Evolutionary conservation across 2,888 invertebrate genomes (phyloP).

Genomic region (Athalia cordata): DNA sequence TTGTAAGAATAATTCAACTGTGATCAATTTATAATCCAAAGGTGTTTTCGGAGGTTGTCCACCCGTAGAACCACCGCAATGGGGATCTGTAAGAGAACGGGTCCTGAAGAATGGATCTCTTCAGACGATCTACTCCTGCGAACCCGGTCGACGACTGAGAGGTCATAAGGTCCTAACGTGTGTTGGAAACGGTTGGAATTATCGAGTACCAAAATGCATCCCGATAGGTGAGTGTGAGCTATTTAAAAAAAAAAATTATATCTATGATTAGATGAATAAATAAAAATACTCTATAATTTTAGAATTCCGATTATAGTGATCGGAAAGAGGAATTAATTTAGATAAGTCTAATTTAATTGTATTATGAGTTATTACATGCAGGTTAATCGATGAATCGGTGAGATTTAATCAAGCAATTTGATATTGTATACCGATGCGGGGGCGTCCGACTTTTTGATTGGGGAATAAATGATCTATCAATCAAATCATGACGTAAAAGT

Average conservation of each 20-base stretch:
- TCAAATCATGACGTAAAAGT: background rate
- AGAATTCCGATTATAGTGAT: too few relatives aligned
- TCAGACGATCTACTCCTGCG: constrained; percentile 66
- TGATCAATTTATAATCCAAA: constrained; percentile 48
- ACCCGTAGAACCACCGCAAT: constrained; percentile 61
- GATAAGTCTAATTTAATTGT: too few relatives aligned
- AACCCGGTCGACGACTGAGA: constrained; percentile 62
- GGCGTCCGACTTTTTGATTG: constrained; percentile 39
- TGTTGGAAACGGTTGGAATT: constrained; percentile 63
- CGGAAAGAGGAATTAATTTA: too few relatives aligned
- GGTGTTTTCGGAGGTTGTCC: constrained; percentile 61
- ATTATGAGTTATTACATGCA: too few relatives aligned
- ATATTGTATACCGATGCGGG: constrained; percentile 11
- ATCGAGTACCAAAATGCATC: constrained; percentile 64
- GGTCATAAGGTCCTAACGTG: constrained; percentile 68
- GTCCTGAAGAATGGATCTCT: constrained; percentile 63
- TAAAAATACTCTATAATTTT: too few relatives aligned
- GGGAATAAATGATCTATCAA: constrained; percentile 41
- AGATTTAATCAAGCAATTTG: constrained; percentile 26
- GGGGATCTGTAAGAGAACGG: constrained; percentile 63
- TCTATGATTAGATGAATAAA: too few relatives aligned
- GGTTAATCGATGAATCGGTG: background rate
- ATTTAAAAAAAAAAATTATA: too few relatives aligned
- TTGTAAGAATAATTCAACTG: too few relatives aligned
- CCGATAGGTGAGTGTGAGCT: constrained; percentile 56